Percentiles rank a stretch among this genome's conserved stretches.
Evolutionary conservation across 30 jellyfish, hydroid and myxozoan species (phyloP).

Genomic region (Hydra vulgaris): DNA sequence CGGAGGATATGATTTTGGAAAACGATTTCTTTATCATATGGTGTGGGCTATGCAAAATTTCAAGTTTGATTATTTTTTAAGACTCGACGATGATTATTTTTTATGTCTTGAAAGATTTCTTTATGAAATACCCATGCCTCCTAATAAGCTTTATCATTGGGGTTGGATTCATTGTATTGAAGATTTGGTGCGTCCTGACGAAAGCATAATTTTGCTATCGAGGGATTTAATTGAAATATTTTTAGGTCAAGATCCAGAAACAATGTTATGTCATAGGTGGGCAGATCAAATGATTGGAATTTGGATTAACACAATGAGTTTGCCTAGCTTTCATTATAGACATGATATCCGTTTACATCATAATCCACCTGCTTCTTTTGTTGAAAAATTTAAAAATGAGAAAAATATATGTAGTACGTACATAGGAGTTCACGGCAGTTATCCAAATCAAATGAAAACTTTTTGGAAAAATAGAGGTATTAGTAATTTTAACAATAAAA

Average conservation of each 20-base stretch:
- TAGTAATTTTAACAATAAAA: background rate
- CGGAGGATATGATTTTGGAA: conserved; percentile 84
- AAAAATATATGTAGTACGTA: conserved; percentile 40
- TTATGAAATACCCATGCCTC: conserved; percentile 23
- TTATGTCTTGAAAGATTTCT: conserved; percentile 44
- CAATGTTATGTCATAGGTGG: conserved; percentile 31
- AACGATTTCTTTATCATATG: conserved; percentile 64
- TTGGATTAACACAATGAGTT: conserved; percentile 5
- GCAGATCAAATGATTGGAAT: conserved; percentile 48
- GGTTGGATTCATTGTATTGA: conserved; percentile 25
- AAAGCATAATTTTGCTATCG: conserved; percentile 22
- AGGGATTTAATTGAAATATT: conserved; percentile 22
- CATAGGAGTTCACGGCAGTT: conserved; percentile 80
- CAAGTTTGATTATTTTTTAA: conserved; percentile 55
- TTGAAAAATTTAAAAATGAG: background rate
- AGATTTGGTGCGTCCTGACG: conserved; percentile 31
- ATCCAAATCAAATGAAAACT: conserved; percentile 46
- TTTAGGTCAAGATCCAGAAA: conserved; percentile 24
- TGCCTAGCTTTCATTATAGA: conserved; percentile 7
- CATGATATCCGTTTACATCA: conserved; percentile 44
- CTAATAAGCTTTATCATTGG: conserved; percentile 23
- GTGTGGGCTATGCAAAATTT: conserved; percentile 57
- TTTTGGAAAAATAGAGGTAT: conserved; percentile 53
- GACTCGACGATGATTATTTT: conserved; percentile 79
- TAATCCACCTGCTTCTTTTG: conserved; percentile 16